Evolutionary conservation across 2,113 vertebrate species (phyloP), one percentile per base, ranked within the genome.

Genomic region (Brienomyrus longianalis): DNA sequence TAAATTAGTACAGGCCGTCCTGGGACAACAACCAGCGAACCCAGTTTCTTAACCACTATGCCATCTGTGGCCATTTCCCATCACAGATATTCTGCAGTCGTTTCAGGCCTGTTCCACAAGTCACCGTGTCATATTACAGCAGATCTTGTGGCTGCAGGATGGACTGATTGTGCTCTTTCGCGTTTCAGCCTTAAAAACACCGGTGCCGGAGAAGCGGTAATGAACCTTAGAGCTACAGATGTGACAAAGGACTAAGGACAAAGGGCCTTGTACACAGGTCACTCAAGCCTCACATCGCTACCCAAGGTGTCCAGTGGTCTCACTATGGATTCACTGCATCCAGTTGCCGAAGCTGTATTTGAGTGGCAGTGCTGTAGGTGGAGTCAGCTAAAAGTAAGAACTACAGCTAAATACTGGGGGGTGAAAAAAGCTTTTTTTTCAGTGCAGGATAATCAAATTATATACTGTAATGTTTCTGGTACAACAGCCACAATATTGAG

Each of bases 401-500:
- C 74, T 9, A 9, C 59, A 66, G n/a, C 6, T 43, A 3, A 43
- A 80, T 17, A 39, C 15, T 43, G 31, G 31, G 31, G 35, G 17
- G 74, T 43, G 35, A 19, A 80, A 43, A 8, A 80, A 43, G 74
- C 35, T 39, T 31, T 80, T 80, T 56, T 80, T 80, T 43, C 31
- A 80, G 74, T 80, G 74, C 74, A 80, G 74, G 74, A 80, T 80
- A 80, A 80, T 80, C 74, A 80, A 80, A 80, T 43, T 39, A 31
- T 80, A 80, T 80, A 43, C 35, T 80, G 35, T 43, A 80, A 19
- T 80, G 35, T 80, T 39, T 80, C 74, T 80, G 74, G 31, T 43
- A 15, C 35, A 43, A 80, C 74, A 80, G 74, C 15, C 17, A 43
- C 74, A 39, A 17, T 80, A 19, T 80, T 80, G 74, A 43, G 74